Percentiles rank a stretch among this genome's conserved stretches.
Evolutionary conservation across 2,113 vertebrate species (phyloP).

Genomic region (Bostrychus sinensis): DNA sequence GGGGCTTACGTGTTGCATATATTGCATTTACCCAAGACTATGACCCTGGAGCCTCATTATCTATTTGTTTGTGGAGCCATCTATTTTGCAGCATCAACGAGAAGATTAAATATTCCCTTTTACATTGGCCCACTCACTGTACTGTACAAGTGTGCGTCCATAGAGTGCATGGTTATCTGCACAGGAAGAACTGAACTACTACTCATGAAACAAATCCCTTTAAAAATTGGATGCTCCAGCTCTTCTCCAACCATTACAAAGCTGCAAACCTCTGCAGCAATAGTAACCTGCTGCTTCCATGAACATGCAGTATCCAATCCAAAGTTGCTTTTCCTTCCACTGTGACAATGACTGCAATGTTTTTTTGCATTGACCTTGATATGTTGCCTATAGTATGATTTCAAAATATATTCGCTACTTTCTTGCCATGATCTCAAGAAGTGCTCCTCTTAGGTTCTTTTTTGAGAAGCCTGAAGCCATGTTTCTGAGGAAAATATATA

Average conservation of each 20-base stretch:
- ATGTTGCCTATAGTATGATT: constrained; percentile 57
- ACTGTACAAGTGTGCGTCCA: background rate
- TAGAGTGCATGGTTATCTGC: background rate
- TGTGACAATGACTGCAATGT: constrained; percentile 66
- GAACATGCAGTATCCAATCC: constrained; percentile 76
- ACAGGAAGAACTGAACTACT: constrained; percentile 35
- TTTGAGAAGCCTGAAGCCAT: constrained; percentile 71
- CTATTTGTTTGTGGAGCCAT: background rate
- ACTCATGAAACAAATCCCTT: constrained; percentile 58
- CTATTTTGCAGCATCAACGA: constrained; percentile 19
- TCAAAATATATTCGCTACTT: constrained; percentile 32
- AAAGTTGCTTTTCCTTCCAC: constrained; percentile 76
- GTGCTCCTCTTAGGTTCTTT: constrained; percentile 49
- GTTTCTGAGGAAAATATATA: constrained; percentile 36
- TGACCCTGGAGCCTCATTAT: constrained; percentile 11
- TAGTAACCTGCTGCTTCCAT: constrained; percentile 63
- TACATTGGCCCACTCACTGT: constrained; percentile 7
- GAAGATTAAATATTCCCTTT: constrained; percentile 36
- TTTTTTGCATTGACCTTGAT: constrained; percentile 43
- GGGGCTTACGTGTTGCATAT: constrained; percentile 7
- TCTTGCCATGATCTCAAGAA: constrained; percentile 49
- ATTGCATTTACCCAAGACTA: background rate
- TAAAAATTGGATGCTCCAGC: constrained; percentile 44
- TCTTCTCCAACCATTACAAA: constrained; percentile 19
- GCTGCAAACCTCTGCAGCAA: constrained; percentile 62